Conservation (phyloP, 92 coral and sea anemone species). For the Porites evermanni region DNA sequence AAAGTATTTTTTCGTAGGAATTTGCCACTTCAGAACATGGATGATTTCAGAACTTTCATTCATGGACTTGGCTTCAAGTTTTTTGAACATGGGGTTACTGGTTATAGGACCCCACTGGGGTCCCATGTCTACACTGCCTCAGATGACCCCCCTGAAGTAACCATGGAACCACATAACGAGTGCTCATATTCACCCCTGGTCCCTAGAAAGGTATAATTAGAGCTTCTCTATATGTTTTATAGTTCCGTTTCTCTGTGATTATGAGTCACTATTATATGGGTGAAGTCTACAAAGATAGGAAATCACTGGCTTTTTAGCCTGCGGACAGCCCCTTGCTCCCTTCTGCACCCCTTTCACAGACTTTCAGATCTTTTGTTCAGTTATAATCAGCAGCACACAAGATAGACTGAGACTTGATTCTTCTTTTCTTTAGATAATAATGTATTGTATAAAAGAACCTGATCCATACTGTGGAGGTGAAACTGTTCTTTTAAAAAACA, state of each 20-base stretch:
- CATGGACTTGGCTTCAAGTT: constrained; percentile 34
- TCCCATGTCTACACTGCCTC: constrained; percentile 53
- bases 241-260: too few relatives aligned
- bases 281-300: too few relatives aligned
- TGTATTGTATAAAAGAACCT: constrained; percentile 68
- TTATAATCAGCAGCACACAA: neutral
- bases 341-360: too few relatives aligned
- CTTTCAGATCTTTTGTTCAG: neutral
- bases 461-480: constrained; percentile 69
- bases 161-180: constrained; percentile 47
- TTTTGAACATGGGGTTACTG: constrained; percentile 48
- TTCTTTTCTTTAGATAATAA: constrained; percentile 44
- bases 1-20: constrained; percentile 4
- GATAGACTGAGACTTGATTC: neutral
- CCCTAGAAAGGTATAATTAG: constrained; percentile 29
- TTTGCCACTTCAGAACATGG: constrained; percentile 28
- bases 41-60: constrained; percentile 20
- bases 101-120: constrained; percentile 42
- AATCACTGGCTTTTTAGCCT: too few relatives aligned
- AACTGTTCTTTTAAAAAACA: constrained; percentile 62
- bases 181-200: constrained; percentile 26
- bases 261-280: too few relatives aligned
- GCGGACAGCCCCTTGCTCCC: too few relatives aligned
- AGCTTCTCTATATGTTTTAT: too few relatives aligned
- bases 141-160: constrained; percentile 49